phyloP scores from a whole-genome alignment of 1,140 invertebrate genomes.

The Oedothorax gibbosus region DNA sequence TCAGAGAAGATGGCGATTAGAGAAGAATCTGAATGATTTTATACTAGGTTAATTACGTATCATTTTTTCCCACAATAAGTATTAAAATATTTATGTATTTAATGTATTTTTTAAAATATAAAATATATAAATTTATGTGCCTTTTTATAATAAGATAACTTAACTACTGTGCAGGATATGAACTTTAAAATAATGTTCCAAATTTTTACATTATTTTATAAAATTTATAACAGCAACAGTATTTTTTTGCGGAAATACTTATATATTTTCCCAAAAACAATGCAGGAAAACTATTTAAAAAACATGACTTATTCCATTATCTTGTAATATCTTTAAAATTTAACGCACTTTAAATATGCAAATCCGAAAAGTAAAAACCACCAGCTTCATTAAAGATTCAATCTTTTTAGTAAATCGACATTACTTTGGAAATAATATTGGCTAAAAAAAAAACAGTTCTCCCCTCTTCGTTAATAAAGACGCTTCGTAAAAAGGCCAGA shows the following conservation, averaged over 20 bases:
- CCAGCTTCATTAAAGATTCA: constrained; percentile 37
- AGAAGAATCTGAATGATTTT: too few species aligned
- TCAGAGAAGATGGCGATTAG: too few species aligned
- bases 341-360: constrained; percentile 36
- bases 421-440: constrained; percentile 42
- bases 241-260: too few species aligned
- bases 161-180: too few species aligned
- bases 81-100: too few species aligned
- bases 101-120: too few species aligned
- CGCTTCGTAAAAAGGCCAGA: constrained; percentile 19
- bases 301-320: constrained; percentile 14
- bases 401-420: constrained; percentile 40
- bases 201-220: neutral
- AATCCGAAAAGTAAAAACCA: constrained; percentile 24
- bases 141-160: too few species aligned
- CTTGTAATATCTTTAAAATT: neutral
- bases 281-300: neutral
- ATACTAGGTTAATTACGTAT: too few species aligned
- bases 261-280: too few species aligned
- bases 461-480: constrained; percentile 15
- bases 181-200: neutral
- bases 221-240: too few species aligned
- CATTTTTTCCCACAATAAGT: too few species aligned
- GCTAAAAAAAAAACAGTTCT: constrained; percentile 20
- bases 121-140: too few species aligned